Percentiles rank a stretch among this genome's conserved stretches.
phyloP scores from a whole-genome alignment of 2,797 vertebrate genomes.

The Acanthiza pusilla region DNA sequence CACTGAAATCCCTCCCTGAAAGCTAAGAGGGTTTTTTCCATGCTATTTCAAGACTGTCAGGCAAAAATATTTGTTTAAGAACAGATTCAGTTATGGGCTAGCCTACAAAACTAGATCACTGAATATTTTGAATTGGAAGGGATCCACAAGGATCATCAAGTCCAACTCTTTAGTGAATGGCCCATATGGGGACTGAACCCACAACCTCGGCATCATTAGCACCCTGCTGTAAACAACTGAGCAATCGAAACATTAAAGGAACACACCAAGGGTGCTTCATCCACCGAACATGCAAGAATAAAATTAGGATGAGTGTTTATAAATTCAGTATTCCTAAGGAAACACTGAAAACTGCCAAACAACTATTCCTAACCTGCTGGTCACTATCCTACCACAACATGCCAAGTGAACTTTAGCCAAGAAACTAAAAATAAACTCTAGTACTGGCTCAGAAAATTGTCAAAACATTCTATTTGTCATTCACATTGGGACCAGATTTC shows the following conservation, averaged over 20 bases:
- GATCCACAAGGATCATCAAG: neutral
- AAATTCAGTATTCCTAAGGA: neutral
- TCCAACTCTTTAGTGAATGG: neutral
- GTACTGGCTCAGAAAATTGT: neutral
- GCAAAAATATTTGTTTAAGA: neutral
- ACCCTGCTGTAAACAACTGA: neutral
- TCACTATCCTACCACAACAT: neutral
- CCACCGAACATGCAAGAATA: neutral
- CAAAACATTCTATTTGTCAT: neutral
- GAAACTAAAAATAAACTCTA: neutral
- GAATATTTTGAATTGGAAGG: neutral
- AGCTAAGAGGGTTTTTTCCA: neutral
- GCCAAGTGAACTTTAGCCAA: neutral
- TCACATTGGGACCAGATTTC: neutral
- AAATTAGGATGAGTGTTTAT: neutral
- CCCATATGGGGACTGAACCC: neutral
- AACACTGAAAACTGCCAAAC: neutral
- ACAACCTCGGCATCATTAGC: accelerated
- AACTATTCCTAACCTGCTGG: neutral
- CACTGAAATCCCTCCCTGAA: neutral
- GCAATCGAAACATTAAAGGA: neutral
- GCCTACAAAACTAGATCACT: neutral
- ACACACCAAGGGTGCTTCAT: neutral
- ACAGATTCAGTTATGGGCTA: neutral
- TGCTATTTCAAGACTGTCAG: neutral